These are phyloP conservation scores for Oxyscelio sp. DNA, from an alignment of 2,888 invertebrate species.

Conservation along the genomic window DNA sequence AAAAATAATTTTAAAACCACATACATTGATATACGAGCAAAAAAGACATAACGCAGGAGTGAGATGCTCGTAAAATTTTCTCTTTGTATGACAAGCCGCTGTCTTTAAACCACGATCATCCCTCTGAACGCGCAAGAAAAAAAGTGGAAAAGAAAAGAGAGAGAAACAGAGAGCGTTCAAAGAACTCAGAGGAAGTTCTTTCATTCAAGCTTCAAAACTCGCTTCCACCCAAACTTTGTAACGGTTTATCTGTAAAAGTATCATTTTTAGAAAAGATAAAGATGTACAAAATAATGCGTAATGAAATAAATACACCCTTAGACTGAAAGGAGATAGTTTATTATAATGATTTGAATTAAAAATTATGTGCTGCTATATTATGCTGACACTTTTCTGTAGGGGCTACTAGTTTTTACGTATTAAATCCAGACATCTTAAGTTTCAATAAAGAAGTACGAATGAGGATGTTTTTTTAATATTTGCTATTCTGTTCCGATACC, in stretches of 20 bases:
- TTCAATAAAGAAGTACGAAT: too few species aligned
- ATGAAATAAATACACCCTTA: conserved; percentile 54
- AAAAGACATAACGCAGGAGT: conserved; percentile 66
- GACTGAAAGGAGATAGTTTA: conserved; percentile 17
- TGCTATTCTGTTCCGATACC: too few species aligned
- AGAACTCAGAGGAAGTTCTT: conserved; percentile 77
- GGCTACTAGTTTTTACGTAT: too few species aligned
- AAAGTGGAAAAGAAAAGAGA: conserved; percentile 58
- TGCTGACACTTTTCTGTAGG: too few species aligned
- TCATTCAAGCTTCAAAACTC: conserved; percentile 82
- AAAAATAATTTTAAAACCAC: conserved; percentile 87
- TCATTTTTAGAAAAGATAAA: conserved; percentile 52
- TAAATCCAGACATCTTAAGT: too few species aligned
- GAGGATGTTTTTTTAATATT: too few species aligned
- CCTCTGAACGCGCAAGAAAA: conserved; percentile 78
- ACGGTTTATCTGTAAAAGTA: conserved; percentile 68
- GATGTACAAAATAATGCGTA: conserved; percentile 60
- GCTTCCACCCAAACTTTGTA: conserved; percentile 74
- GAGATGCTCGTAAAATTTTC: conserved; percentile 86
- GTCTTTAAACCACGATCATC: conserved; percentile 86
- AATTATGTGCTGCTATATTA: too few species aligned
- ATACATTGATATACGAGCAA: conserved; percentile 85
- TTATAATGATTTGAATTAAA: conserved; percentile 39
- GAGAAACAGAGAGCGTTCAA: conserved; percentile 73
- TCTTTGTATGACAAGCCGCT: conserved; percentile 84